Evolutionary conservation across 2,797 vertebrate genomes (phyloP), one percentile per base, ranked within the genome.

Genomic region (Columba guinea): DNA sequence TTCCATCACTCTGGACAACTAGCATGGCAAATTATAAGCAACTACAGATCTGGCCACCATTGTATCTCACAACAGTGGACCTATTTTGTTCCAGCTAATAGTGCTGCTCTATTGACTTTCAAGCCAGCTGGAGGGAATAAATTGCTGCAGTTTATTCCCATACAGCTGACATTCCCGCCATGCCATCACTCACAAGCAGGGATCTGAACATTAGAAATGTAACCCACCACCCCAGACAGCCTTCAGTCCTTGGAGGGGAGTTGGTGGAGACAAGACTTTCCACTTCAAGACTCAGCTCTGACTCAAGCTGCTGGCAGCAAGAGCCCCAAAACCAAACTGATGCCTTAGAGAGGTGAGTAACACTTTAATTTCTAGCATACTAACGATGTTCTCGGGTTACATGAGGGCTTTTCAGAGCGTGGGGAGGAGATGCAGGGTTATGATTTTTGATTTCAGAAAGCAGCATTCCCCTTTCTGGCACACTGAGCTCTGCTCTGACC

Each of bases 111-210:
- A 84, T 17, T 67, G 74, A 51, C 80, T 93, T 89, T 82, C 81
- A 44, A 92, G 51, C 59, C 85, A 93, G 39, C 80, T 70, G 88
- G 94, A 78, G 96, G 90, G 84, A 90, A 93, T 53, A 65, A 96
- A 95, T 96, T 92, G 77, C 84, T 93, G 94, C 92, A 96, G 91
- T 96, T 96, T 97, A 78, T 92, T 89, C 88, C 88, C 85, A 97
- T 91, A 73, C 96, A 97, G 97, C 96, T 97, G 97, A 97, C 97
- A 95, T 97, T 97, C 89, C 81, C 89, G 60, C 96, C 95, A 90
- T 96, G 94, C 91, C 95, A 94, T 97, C 96, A 95, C 96, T 97
- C 96, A 95, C 75, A 44, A 96, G 84, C 74, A 90, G 87, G 68
- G 93, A 96, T 96, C 27, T 78, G 81, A 89, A 76, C 94, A 88